These are phyloP conservation scores for Sebastes trivittatus DNA, from an alignment of 2,797 vertebrate genomes.

Conservation along the genomic window DNA sequence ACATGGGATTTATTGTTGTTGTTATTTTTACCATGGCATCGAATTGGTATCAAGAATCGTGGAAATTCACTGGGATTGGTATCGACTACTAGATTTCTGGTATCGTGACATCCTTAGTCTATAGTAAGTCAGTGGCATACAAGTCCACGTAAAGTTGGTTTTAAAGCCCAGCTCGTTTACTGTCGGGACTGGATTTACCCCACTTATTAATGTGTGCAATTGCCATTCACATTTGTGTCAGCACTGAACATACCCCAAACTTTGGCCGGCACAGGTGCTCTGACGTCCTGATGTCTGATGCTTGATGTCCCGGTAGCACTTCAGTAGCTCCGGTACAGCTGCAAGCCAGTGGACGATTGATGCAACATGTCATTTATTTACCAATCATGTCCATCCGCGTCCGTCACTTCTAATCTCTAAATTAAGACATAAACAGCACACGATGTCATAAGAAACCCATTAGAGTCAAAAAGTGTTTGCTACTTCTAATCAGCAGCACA, in stretches of 20 bases:
- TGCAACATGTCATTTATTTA: background rate
- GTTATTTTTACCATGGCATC: too few relatives aligned
- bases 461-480: too few relatives aligned
- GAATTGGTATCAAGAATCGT: too few relatives aligned
- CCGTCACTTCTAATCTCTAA: background rate
- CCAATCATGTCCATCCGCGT: background rate
- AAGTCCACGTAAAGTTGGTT: background rate
- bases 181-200: background rate
- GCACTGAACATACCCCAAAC: background rate
- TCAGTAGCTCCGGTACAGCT: background rate
- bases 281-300: background rate
- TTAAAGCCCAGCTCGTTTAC: background rate
- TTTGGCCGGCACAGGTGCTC: background rate
- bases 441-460: background rate
- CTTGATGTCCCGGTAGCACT: background rate
- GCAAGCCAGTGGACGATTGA: background rate
- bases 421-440: background rate
- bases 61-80: too few relatives aligned
- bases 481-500: background rate
- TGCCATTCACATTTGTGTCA: background rate
- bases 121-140: background rate
- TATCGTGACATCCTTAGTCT: background rate
- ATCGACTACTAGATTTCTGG: too few relatives aligned
- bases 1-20: too few relatives aligned
- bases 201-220: background rate